Percentiles rank a stretch among this genome's conserved stretches.
phyloP scores from a whole-genome alignment of 2,888 invertebrate species.

The Siphlonurus alternatus region DNA sequence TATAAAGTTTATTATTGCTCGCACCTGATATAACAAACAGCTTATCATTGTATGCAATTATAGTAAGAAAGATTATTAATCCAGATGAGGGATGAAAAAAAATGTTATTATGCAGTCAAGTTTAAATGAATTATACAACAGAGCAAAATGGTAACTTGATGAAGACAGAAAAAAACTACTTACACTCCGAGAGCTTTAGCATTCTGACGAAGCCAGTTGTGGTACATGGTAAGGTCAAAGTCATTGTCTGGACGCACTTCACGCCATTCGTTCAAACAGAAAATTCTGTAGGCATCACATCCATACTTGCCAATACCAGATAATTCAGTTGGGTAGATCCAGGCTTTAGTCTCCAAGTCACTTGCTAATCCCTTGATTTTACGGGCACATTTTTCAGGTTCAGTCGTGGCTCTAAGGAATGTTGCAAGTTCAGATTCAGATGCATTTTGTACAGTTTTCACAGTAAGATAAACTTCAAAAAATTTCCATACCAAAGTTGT shows the following conservation, averaged over 20 bases:
- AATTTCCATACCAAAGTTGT: slow-evolving; percentile 28
- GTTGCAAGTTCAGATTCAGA: slow-evolving; percentile 24
- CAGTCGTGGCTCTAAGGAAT: slow-evolving; percentile 27
- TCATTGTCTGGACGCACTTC: slow-evolving; percentile 17
- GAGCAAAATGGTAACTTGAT: too few species aligned
- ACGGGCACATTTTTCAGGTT: slow-evolving; percentile 25
- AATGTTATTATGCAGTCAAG: too few species aligned
- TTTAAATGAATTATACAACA: too few species aligned
- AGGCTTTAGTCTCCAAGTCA: slow-evolving; percentile 22
- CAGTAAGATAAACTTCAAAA: slow-evolving; percentile 26
- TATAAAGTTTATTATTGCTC: too few species aligned
- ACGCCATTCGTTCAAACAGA: slow-evolving; percentile 24
- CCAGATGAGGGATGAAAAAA: too few species aligned
- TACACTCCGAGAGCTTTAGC: too few species aligned
- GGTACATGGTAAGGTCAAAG: slow-evolving; percentile 17
- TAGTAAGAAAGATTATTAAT: too few species aligned
- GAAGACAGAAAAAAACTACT: too few species aligned
- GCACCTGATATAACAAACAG: too few species aligned
- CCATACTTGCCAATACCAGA: slow-evolving; percentile 34
- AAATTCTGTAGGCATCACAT: slow-evolving; percentile 33
- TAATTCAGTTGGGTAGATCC: slow-evolving; percentile 31
- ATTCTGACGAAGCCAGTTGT: slow-evolving; percentile 18
- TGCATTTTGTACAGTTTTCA: slow-evolving; percentile 24
- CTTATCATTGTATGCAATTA: too few species aligned
- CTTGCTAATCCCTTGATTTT: slow-evolving; percentile 23